phyloP scores from a whole-genome alignment of 2,113 vertebrate genomes.

The Pantherophis guttatus region DNA sequence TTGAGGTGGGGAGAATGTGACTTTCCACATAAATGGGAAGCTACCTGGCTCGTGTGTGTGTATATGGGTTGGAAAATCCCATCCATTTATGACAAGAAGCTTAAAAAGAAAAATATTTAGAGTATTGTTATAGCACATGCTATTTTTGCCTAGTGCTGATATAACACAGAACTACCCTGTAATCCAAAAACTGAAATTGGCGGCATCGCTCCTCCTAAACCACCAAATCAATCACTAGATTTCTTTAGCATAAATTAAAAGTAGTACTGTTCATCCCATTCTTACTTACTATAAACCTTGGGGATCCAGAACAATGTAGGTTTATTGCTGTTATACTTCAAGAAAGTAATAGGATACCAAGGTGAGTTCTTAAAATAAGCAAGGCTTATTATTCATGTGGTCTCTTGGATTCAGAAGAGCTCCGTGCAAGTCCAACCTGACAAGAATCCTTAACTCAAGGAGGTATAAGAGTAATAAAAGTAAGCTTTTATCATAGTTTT shows the following conservation, averaged over 20 bases:
- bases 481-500: background rate
- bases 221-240: background rate
- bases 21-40: background rate
- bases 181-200: constrained; percentile 17
- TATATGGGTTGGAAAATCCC: background rate
- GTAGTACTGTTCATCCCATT: background rate
- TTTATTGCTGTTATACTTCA: background rate
- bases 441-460: background rate
- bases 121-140: background rate
- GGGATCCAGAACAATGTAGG: background rate
- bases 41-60: background rate
- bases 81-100: background rate
- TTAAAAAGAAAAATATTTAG: background rate
- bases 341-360: constrained; percentile 5
- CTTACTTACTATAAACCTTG: background rate
- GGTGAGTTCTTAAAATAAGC: constrained; percentile 16
- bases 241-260: background rate
- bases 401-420: background rate
- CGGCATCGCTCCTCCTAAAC: constrained; percentile 8
- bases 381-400: background rate
- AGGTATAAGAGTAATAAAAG: background rate
- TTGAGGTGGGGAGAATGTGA: background rate
- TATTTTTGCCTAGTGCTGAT: background rate
- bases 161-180: background rate
- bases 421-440: background rate